A percentile compares a stretch with the other conserved stretches of the same genome.
Evolutionary conservation across 1,140 invertebrate genomes (phyloP).

Genomic region (Nilaparvata lugens): DNA sequence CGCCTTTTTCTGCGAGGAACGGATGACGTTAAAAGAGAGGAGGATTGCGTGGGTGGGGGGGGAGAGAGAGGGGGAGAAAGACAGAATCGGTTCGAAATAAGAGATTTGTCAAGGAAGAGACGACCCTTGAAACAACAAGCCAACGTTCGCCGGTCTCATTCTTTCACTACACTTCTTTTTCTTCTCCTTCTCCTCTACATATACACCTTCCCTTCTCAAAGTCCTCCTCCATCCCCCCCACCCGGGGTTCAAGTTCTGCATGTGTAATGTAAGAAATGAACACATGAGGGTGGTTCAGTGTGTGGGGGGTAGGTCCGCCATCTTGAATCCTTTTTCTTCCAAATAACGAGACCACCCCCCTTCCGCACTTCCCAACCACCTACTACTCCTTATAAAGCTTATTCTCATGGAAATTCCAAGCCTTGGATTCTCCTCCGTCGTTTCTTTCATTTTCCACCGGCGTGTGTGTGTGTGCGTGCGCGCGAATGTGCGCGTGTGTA

Average conservation of each 20-base stretch:
- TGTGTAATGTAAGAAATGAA: conserved; percentile 5
- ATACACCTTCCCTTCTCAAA: too few relatives aligned
- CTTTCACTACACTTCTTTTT: too few relatives aligned
- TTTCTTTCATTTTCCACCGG: conserved; percentile 1
- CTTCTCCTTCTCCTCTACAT: too few relatives aligned
- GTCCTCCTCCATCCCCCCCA: background rate
- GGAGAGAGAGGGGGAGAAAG: too few relatives aligned
- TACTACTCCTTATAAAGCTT: background rate
- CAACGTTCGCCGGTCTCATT: background rate
- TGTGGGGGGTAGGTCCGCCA: too few relatives aligned
- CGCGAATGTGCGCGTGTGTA: too few relatives aligned
- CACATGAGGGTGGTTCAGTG: background rate
- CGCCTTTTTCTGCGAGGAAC: too few relatives aligned
- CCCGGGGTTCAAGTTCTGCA: background rate
- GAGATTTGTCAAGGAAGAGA: background rate
- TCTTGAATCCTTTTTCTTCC: conserved; percentile 6
- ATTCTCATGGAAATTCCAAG: conserved; percentile 3
- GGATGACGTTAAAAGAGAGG: too few relatives aligned
- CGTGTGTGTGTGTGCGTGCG: too few relatives aligned
- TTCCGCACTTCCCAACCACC: background rate
- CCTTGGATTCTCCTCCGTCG: background rate
- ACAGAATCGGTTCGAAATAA: background rate
- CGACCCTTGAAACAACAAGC: conserved; percentile 1
- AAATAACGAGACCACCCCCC: conserved; percentile 2
- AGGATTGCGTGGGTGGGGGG: too few relatives aligned